Evolutionary conservation across 2,797 vertebrate genomes (phyloP).

Genomic region (Epinephelus awoara): DNA sequence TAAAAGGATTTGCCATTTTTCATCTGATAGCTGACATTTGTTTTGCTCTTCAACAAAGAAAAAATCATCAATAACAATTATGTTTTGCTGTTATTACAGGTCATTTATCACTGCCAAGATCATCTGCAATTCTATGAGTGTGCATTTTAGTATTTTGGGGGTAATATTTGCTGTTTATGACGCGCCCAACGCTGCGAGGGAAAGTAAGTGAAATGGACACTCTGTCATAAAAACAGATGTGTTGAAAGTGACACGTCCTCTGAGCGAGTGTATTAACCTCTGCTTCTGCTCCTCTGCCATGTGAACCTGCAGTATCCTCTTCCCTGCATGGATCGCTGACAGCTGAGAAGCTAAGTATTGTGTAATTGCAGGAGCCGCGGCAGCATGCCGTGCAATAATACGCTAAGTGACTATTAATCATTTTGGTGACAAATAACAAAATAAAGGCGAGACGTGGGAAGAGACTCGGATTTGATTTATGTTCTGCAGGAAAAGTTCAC

Average conservation of each 20-base stretch:
- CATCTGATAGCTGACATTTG: slow-evolving; percentile 45
- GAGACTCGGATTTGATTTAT: slow-evolving; percentile 68
- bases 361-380: slow-evolving; percentile 74
- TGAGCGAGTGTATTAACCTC: slow-evolving; percentile 59
- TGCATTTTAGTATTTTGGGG: slow-evolving; percentile 1
- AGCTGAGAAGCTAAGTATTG: slow-evolving; percentile 69
- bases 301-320: slow-evolving; percentile 55
- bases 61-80: slow-evolving; percentile 49
- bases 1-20: slow-evolving; percentile 34
- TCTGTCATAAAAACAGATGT: slow-evolving; percentile 25
- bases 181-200: background rate
- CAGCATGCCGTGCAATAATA: slow-evolving; percentile 78
- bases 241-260: slow-evolving; percentile 52
- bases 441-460: slow-evolving; percentile 69
- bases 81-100: slow-evolving; percentile 8
- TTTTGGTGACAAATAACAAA: slow-evolving; percentile 82
- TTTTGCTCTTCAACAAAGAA: slow-evolving; percentile 21
- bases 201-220: slow-evolving; percentile 17
- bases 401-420: slow-evolving; percentile 86
- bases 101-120: slow-evolving; percentile 34
- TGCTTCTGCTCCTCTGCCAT: slow-evolving; percentile 48
- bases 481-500: slow-evolving; percentile 52
- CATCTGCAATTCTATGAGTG: slow-evolving; percentile 4
- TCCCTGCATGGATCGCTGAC: slow-evolving; percentile 61
- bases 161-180: slow-evolving; percentile 5